phyloP scores from a whole-genome alignment of 1,140 invertebrate genomes.

The Listronotus bonariensis region DNA sequence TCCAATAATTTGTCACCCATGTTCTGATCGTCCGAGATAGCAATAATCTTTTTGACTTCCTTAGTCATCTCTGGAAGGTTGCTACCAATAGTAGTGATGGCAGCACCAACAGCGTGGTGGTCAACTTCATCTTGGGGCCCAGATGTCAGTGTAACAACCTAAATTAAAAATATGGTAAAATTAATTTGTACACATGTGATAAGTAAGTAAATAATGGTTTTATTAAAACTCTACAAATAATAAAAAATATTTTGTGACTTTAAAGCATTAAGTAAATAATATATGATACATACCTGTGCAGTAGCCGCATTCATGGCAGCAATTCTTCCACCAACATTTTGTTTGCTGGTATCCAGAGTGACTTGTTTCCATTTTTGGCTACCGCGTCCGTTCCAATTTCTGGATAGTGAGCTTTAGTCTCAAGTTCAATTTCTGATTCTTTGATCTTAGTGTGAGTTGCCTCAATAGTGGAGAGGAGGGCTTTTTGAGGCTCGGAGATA shows the following conservation, averaged over 20 bases:
- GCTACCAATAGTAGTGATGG: constrained; percentile 95
- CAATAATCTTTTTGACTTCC: constrained; percentile 92
- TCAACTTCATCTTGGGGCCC: constrained; percentile 83
- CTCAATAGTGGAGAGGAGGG: constrained; percentile 87
- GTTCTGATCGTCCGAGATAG: constrained; percentile 83
- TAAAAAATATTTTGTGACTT: too few species aligned
- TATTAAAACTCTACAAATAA: too few species aligned
- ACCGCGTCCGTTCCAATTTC: constrained; percentile 82
- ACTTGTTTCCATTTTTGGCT: constrained; percentile 93
- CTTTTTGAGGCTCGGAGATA: constrained; percentile 87
- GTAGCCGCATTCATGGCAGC: constrained; percentile 99
- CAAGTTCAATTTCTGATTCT: constrained; percentile 81
- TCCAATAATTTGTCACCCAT: constrained; percentile 87
- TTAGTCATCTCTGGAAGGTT: constrained; percentile 96
- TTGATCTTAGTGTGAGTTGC: constrained; percentile 84
- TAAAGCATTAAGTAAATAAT: too few species aligned
- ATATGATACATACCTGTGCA: constrained; percentile 59
- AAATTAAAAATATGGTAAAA: background rate
- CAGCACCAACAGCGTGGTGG: constrained; percentile 93
- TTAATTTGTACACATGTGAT: too few species aligned
- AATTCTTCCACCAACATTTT: constrained; percentile 94
- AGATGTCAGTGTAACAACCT: constrained; percentile 90
- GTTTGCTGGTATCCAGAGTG: constrained; percentile 92
- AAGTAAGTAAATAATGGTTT: too few species aligned
- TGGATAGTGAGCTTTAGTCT: constrained; percentile 74